Evolutionary conservation across 2,888 invertebrate species (phyloP).

Genomic region (Tenthredo notha): DNA sequence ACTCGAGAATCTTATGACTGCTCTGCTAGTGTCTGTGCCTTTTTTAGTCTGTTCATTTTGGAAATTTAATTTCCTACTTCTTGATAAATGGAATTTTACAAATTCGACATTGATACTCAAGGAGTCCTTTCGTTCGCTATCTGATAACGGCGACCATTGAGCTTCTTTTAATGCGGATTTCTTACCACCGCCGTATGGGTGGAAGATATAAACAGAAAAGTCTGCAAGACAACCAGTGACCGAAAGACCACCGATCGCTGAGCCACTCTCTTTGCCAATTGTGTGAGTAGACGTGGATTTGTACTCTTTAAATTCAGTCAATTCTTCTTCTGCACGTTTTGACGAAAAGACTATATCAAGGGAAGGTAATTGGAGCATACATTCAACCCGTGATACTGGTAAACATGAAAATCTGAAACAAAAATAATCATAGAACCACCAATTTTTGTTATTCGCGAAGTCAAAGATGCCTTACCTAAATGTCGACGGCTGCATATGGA

Average conservation of each 20-base stretch:
- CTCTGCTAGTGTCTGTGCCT: conserved; percentile 86
- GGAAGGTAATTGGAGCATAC: conserved; percentile 97
- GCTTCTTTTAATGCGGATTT: conserved; percentile 89
- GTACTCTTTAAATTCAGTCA: conserved; percentile 73
- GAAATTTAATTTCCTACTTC: conserved; percentile 93
- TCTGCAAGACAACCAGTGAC: conserved; percentile 98
- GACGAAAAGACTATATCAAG: conserved; percentile 98
- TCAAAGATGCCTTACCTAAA: conserved; percentile 80
- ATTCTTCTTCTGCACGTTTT: conserved; percentile 90
- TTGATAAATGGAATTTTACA: conserved; percentile 95
- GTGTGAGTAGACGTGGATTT: conserved; percentile 76
- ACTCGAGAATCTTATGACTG: conserved; percentile 96
- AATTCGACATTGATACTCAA: conserved; percentile 98
- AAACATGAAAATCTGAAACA: conserved; percentile 91
- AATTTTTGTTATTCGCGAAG: not conserved
- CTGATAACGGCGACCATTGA: conserved; percentile 92
- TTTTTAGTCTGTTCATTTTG: conserved; percentile 79
- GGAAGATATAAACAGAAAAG: conserved; percentile 98
- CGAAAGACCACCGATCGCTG: conserved; percentile 91
- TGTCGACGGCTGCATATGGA: conserved; percentile 98
- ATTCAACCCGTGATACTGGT: conserved; percentile 97
- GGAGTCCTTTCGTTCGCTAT: conserved; percentile 96
- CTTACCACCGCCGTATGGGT: conserved; percentile 96
- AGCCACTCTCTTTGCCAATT: conserved; percentile 79
- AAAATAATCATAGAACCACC: conserved; percentile 2